Conservation (phyloP, 2,888 invertebrate genomes). For the Dioctria linearis region DNA sequence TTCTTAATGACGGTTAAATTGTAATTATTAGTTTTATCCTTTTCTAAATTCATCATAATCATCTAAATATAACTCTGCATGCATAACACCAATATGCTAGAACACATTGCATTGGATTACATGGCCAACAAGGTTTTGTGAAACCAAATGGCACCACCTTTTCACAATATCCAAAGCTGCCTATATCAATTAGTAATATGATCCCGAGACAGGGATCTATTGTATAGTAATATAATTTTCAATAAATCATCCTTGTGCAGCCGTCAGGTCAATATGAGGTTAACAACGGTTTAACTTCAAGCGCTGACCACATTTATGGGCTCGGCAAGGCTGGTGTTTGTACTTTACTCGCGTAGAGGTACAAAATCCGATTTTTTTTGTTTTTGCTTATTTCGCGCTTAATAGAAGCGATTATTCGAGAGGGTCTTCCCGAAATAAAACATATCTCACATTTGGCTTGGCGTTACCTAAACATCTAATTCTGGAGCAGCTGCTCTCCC, state of each 20-base stretch:
- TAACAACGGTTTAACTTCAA: slow-evolving; percentile 16
- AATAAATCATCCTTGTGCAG: slow-evolving; percentile 18
- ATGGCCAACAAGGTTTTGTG: too few species aligned
- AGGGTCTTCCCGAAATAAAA: slow-evolving; percentile 32
- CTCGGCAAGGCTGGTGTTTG: too few species aligned
- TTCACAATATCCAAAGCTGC: neutral
- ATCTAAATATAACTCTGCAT: too few species aligned
- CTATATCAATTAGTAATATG: slow-evolving; percentile 16
- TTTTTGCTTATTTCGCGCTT: neutral
- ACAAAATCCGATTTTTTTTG: neutral
- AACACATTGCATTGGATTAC: too few species aligned
- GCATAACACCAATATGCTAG: too few species aligned
- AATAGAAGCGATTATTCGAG: slow-evolving; percentile 13
- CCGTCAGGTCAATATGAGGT: neutral
- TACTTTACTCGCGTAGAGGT: neutral
- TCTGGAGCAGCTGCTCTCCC: slow-evolving; percentile 46
- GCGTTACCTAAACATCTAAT: slow-evolving; percentile 33
- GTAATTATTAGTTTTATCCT: too few species aligned
- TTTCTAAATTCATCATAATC: too few species aligned
- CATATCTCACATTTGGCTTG: slow-evolving; percentile 24
- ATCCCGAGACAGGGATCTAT: neutral
- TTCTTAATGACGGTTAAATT: too few species aligned
- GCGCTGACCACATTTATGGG: slow-evolving; percentile 29
- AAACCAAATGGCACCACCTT: too few species aligned
- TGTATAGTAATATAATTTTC: neutral